Percentiles rank a stretch among this genome's conserved stretches.
phyloP scores from a whole-genome alignment of 1,140 invertebrate species.

The Drosophila albomicans region DNA sequence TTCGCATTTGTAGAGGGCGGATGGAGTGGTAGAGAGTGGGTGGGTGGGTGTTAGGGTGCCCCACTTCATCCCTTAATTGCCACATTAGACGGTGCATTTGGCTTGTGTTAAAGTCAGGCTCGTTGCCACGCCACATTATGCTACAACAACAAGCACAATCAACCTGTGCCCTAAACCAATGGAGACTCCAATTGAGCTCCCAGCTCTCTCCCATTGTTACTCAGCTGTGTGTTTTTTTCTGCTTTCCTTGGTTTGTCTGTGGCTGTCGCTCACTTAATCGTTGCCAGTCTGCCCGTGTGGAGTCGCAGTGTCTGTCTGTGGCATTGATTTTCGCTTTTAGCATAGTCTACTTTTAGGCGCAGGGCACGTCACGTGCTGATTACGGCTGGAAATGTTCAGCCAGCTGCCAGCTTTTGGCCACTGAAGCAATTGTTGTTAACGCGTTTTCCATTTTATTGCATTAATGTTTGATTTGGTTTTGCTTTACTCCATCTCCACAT shows the following conservation, averaged over 20 bases:
- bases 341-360: constrained; percentile 67
- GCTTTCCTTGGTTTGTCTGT: constrained; percentile 50
- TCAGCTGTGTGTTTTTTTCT: constrained; percentile 8
- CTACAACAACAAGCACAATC: constrained; percentile 27
- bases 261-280: constrained; percentile 72
- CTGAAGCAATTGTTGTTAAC: constrained; percentile 74
- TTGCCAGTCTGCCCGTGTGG: constrained; percentile 19
- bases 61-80: constrained; percentile 58
- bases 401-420: constrained; percentile 61
- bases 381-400: constrained; percentile 45
- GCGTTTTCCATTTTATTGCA: constrained; percentile 79
- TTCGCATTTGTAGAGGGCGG: background rate
- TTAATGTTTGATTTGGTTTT: constrained; percentile 79
- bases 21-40: too few relatives aligned
- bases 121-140: constrained; percentile 48
- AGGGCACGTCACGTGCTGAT: constrained; percentile 38
- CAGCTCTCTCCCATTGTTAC: constrained; percentile 57
- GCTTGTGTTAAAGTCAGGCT: constrained; percentile 50
- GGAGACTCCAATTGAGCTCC: constrained; percentile 21
- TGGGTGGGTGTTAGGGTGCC: background rate
- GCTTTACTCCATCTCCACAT: constrained; percentile 27
- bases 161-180: constrained; percentile 26
- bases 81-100: constrained; percentile 64
- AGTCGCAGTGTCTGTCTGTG: constrained; percentile 42
- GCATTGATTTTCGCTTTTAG: constrained; percentile 75